phyloP scores from a whole-genome alignment of 2,797 vertebrate genomes.

The Diglossa cyanea region DNA sequence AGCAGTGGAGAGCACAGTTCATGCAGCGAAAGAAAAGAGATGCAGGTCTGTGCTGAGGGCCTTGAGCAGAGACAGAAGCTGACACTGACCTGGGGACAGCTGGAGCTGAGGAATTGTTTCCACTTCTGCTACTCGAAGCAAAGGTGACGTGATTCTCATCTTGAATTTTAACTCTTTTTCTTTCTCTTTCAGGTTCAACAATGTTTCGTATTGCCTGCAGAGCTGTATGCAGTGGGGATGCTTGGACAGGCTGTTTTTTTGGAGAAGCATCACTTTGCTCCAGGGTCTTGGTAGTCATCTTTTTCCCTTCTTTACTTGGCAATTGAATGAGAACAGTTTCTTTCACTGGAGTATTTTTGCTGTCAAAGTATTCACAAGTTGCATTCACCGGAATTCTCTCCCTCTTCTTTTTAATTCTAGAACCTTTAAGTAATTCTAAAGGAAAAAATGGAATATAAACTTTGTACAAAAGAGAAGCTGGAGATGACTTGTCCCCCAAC shows the following conservation, averaged over 20 bases:
- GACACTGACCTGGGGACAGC: slow-evolving; percentile 82
- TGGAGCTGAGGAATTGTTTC: slow-evolving; percentile 42
- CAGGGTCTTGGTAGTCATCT: neutral
- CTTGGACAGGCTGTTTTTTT: neutral
- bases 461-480: neutral
- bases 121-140: slow-evolving; percentile 28
- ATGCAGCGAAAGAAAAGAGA: slow-evolving; percentile 75
- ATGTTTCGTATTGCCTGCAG: neutral
- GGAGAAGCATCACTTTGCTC: neutral
- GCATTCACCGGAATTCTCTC: slow-evolving; percentile 81
- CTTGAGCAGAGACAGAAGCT: slow-evolving; percentile 51
- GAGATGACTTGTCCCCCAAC: neutral
- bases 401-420: slow-evolving; percentile 76
- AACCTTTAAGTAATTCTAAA: slow-evolving; percentile 76
- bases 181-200: slow-evolving; percentile 37
- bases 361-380: neutral
- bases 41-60: slow-evolving; percentile 59
- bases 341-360: neutral
- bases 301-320: slow-evolving; percentile 28
- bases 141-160: slow-evolving; percentile 47
- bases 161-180: slow-evolving; percentile 79
- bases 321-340: neutral
- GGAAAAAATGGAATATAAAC: neutral
- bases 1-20: slow-evolving; percentile 71
- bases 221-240: neutral